Evolutionary conservation across 2,113 vertebrate genomes (phyloP).

Genomic region (Leptodactylus fuscus): DNA sequence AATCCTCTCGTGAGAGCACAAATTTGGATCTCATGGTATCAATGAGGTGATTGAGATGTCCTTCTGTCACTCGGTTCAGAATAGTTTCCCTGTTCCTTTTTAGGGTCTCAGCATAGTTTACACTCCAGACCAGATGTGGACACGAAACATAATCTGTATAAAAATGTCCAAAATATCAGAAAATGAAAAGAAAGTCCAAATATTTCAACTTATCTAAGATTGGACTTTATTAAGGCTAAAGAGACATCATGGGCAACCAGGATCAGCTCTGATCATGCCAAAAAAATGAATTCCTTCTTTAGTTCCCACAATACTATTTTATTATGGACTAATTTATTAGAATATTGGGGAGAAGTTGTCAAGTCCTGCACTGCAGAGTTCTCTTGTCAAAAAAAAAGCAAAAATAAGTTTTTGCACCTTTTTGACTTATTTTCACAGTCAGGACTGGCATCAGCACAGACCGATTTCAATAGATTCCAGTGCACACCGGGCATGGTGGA

Average conservation of each 20-base stretch:
- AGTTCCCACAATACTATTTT: too few species aligned
- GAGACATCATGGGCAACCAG: background rate
- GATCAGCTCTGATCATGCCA: background rate
- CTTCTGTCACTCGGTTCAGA: slow-evolving; percentile 75
- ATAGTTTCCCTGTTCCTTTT: slow-evolving; percentile 68
- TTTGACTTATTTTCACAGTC: too few species aligned
- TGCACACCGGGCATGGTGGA: too few species aligned
- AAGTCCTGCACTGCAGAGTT: too few species aligned
- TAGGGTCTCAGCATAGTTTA: slow-evolving; percentile 67
- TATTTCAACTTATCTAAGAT: too few species aligned
- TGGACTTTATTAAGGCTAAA: background rate
- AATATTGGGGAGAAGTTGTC: too few species aligned
- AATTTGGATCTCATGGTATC: slow-evolving; percentile 71
- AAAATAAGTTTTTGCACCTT: too few species aligned
- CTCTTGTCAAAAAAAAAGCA: too few species aligned
- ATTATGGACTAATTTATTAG: too few species aligned
- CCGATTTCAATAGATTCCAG: too few species aligned
- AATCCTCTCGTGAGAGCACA: slow-evolving; percentile 67
- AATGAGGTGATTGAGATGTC: slow-evolving; percentile 73
- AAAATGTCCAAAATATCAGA: background rate
- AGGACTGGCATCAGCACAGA: too few species aligned
- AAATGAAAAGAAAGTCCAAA: background rate
- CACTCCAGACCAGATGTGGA: background rate
- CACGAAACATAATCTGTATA: background rate
- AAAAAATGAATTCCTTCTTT: background rate